Conservation (phyloP, 1,140 invertebrate genomes). For the Cecropterus lyciades region DNA sequence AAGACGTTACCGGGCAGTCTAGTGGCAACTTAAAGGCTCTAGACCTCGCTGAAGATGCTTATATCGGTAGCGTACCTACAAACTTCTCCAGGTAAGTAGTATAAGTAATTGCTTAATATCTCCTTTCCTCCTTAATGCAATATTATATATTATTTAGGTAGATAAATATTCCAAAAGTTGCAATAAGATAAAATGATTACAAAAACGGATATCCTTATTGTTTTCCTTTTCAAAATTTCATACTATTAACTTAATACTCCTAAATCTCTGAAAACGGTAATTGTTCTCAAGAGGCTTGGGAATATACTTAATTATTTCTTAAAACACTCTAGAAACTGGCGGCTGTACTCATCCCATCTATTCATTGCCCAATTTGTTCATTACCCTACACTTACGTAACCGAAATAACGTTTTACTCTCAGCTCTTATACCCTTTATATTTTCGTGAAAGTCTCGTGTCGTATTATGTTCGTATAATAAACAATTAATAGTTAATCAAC, state of each 20-base stretch:
- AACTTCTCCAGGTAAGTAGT: conserved; percentile 87
- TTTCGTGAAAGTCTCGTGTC: not conserved
- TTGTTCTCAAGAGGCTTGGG: not conserved
- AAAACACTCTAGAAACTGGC: conserved; percentile 1
- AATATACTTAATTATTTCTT: not conserved
- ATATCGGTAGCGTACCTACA: conserved; percentile 92
- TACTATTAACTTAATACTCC: not conserved
- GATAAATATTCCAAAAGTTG: not conserved
- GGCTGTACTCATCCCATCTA: not conserved
- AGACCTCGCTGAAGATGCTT: conserved; percentile 93
- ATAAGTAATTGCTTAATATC: not conserved
- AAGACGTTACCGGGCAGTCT: conserved; percentile 92
- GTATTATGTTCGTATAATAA: conserved; percentile 14
- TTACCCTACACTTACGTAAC: conserved; percentile 5
- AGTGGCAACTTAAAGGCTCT: conserved; percentile 92
- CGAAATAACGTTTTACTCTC: not conserved
- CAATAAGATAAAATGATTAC: too few species aligned
- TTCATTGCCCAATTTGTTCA: conserved; percentile 7
- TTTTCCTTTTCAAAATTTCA: too few species aligned
- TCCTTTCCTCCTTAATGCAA: not conserved
- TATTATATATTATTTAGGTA: not conserved
- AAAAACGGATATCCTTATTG: too few species aligned
- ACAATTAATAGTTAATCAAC: conserved; percentile 41
- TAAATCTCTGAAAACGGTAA: not conserved
- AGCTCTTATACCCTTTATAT: conserved; percentile 4